Conservation (phyloP, 2,113 vertebrate genomes). For the Donacobius atricapilla region DNA sequence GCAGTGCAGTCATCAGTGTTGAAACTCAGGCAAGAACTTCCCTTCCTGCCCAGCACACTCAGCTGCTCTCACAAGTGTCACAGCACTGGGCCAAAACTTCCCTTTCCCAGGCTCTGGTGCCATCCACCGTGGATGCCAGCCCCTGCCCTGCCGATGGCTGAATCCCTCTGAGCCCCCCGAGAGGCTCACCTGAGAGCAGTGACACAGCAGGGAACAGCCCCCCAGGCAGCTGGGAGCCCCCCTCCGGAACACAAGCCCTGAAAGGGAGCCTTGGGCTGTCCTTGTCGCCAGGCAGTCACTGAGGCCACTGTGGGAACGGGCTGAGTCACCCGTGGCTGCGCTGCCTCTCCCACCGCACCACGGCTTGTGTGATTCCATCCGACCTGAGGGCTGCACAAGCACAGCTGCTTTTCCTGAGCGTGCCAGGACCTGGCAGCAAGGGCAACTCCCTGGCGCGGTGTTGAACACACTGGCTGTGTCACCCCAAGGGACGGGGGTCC, state of each 20-base stretch:
- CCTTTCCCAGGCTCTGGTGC: not conserved
- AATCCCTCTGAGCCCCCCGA: not conserved
- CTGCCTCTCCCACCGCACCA: not conserved
- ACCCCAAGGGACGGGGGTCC: not conserved
- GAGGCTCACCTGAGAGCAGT: not conserved
- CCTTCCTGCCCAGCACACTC: not conserved
- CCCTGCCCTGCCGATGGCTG: not conserved
- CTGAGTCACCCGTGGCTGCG: not conserved
- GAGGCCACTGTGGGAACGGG: not conserved
- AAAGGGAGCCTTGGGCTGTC: not conserved
- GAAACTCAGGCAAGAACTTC: not conserved
- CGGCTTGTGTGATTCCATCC: fast-evolving
- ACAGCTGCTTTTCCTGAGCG: not conserved
- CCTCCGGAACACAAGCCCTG: not conserved
- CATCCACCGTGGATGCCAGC: not conserved
- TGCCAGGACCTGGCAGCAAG: not conserved
- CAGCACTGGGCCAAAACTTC: not conserved
- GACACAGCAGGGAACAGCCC: not conserved
- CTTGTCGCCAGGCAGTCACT: not conserved
- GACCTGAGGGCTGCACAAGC: fast-evolving
- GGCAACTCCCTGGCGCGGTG: not conserved
- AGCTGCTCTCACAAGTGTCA: not conserved
- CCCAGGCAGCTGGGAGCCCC: not conserved
- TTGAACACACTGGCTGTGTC: not conserved
- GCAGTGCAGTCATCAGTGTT: fast-evolving